phyloP scores from a whole-genome alignment of 2,888 invertebrate species.

The Timandra comae region DNA sequence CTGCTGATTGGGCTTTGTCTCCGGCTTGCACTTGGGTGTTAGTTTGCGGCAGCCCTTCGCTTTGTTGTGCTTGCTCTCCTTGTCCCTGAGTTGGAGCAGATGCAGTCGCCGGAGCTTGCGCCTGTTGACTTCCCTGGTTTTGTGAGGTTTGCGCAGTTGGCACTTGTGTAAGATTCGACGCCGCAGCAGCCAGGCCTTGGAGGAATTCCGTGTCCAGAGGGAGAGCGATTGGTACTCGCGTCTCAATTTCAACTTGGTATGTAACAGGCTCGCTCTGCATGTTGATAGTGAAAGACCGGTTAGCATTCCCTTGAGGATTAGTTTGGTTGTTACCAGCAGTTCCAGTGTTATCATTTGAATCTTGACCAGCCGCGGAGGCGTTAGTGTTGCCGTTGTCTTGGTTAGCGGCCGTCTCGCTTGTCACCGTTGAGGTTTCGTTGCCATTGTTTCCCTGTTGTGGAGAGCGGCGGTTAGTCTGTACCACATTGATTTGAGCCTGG shows the following conservation, averaged over 20 bases:
- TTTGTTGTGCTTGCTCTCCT: conserved; percentile 1
- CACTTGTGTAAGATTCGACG: conserved; percentile 10
- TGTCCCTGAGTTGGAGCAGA: background rate
- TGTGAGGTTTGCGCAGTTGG: too few species aligned
- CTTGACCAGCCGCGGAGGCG: background rate
- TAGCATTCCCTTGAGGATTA: background rate
- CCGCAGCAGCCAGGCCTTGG: conserved; percentile 29
- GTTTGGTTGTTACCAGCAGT: background rate
- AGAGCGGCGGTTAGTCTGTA: conserved; percentile 35
- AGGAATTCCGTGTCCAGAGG: conserved; percentile 40
- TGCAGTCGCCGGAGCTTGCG: background rate
- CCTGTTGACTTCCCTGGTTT: background rate
- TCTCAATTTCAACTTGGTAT: conserved; percentile 55
- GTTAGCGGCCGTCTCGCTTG: too few species aligned
- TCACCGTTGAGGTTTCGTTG: conserved; percentile 8
- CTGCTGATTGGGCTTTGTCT: conserved; percentile 13
- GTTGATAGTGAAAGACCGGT: conserved; percentile 27
- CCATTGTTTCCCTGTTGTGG: conserved; percentile 10
- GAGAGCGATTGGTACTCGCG: conserved; percentile 46
- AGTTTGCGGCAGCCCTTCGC: conserved; percentile 8
- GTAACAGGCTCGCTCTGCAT: conserved; percentile 41
- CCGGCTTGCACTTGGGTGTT: conserved; percentile 10
- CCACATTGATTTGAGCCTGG: conserved; percentile 52
- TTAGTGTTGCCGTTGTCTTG: background rate
- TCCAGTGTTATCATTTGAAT: background rate